Base-by-base conservation (phyloP, 2,113 vertebrate species). In the Hiodon alosoides region DNA sequence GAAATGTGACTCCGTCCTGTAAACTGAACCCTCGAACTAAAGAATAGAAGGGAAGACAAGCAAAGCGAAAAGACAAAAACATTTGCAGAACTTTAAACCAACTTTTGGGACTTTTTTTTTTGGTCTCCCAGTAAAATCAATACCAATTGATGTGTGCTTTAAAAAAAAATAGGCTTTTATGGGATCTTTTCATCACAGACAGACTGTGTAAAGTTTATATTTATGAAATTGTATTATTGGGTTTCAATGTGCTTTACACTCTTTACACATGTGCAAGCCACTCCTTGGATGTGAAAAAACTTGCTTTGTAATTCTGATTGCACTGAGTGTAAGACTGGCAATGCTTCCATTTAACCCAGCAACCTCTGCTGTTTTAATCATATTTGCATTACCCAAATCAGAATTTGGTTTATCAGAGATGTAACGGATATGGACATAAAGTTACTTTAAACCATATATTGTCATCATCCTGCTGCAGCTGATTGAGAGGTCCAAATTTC, bases 381-480 rank as follows among this genome's bases (percentile, higher is more conserved):
- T 79, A 77, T 82, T 82, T 0, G 80, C 77, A 81, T 81, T 83
- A 83, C 84, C 83, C 80, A 83, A 85, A 82, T 79, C 83, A 83
- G 81, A 87, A 81, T 68, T 88, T 85, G 81, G 79, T 80, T 80
- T 7, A 5, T 7, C 5, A 57, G 54, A 57, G 64, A 31, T 31
- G 31, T 31, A 31, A 31, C 31, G 31, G 31, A 31, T 31, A 31
- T 31, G 31, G 31, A 31, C 31, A 31, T 31, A 31, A 31, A 31
- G 2, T 31, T 31, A 31, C 31, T 31, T 31, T 31, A 31, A 31
- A 31, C 31, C 31, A 31, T 31, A 31, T 31, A 31, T 31, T n/a
- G n/a, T n/a, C n/a, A n/a, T n/a, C n/a, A n/a, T n/a, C n/a, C n/a
- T n/a, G n/a, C n/a, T n/a, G n/a, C n/a, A n/a, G n/a, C n/a, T n/a